Percentiles rank a stretch among this genome's conserved stretches.
Conservation (phyloP, 2,113 vertebrate species). For the Tetrax tetrax region DNA sequence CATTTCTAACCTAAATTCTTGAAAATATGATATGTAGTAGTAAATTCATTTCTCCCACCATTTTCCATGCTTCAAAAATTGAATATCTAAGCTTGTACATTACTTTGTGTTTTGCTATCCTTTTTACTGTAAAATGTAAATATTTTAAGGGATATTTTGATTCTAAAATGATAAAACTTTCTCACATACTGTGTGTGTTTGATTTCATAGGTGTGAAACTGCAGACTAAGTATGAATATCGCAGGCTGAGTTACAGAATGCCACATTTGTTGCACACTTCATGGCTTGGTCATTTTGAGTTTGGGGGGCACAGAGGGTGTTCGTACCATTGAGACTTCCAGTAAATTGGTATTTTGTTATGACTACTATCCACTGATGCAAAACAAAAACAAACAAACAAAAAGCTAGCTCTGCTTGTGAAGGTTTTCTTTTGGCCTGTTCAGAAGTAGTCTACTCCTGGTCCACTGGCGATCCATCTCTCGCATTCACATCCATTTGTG, state of each 20-base stretch:
- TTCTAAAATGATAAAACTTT: constrained; percentile 85
- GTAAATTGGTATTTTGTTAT: not conserved
- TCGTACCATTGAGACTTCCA: not conserved
- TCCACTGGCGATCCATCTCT: not conserved
- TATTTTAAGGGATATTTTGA: constrained; percentile 91
- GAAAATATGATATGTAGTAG: constrained; percentile 73
- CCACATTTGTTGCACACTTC: not conserved
- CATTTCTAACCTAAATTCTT: constrained; percentile 64
- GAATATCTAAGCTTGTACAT: constrained; percentile 87
- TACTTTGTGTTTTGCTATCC: constrained; percentile 86
- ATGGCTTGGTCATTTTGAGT: not conserved
- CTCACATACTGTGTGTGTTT: constrained; percentile 82
- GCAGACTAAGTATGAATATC: constrained; percentile 16
- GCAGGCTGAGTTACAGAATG: constrained; percentile 33
- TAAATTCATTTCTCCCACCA: constrained; percentile 65
- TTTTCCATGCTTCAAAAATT: constrained; percentile 81
- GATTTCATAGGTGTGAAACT: constrained; percentile 71
- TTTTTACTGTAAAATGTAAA: constrained; percentile 91
- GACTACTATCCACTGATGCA: not conserved
- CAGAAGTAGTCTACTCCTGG: not conserved
- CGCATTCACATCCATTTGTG: not conserved
- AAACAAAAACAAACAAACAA: not conserved
- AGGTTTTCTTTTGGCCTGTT: not conserved
- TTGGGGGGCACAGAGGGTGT: not conserved
- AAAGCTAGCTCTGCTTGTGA: not conserved